phyloP scores from a whole-genome alignment of 2,888 invertebrate species.

The Julus scanicus region DNA sequence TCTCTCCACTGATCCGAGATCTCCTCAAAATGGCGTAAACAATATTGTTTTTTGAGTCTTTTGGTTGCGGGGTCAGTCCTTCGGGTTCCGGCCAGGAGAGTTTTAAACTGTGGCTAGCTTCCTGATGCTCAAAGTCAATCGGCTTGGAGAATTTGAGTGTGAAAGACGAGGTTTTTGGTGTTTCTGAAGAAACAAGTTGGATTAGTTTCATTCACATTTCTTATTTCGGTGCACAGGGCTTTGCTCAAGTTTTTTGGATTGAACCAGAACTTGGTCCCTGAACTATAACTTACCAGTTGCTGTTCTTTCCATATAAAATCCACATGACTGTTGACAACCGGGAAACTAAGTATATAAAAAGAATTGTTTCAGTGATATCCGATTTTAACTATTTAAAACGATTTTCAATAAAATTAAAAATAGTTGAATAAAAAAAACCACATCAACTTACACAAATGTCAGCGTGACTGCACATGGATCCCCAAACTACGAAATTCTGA shows the following conservation, averaged over 20 bases:
- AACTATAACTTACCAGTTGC: slow-evolving; percentile 64
- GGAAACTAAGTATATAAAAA: slow-evolving; percentile 72
- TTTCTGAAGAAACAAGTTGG: neutral
- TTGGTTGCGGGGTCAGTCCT: neutral
- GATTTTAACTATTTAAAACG: too few species aligned
- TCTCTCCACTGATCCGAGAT: neutral
- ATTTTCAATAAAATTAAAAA: too few species aligned
- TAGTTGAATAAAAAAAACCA: too few species aligned
- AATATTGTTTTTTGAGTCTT: neutral
- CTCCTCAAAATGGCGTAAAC: slow-evolving; percentile 44
- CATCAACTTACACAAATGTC: slow-evolving; percentile 75
- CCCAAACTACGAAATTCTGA: slow-evolving; percentile 77
- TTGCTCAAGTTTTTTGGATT: neutral
- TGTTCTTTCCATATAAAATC: slow-evolving; percentile 75
- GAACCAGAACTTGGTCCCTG: neutral
- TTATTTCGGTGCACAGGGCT: neutral
- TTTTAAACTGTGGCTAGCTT: neutral
- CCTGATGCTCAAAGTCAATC: neutral
- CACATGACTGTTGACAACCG: slow-evolving; percentile 78
- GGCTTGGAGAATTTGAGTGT: slow-evolving; percentile 41
- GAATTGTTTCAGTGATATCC: neutral
- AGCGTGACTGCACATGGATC: slow-evolving; percentile 77
- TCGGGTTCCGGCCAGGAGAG: neutral
- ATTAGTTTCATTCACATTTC: neutral
- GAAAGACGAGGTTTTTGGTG: neutral